Evolutionary conservation across 2,797 vertebrate genomes (phyloP), one percentile per base, ranked within the genome.

Genomic region (Pseudomugil tenellus): DNA sequence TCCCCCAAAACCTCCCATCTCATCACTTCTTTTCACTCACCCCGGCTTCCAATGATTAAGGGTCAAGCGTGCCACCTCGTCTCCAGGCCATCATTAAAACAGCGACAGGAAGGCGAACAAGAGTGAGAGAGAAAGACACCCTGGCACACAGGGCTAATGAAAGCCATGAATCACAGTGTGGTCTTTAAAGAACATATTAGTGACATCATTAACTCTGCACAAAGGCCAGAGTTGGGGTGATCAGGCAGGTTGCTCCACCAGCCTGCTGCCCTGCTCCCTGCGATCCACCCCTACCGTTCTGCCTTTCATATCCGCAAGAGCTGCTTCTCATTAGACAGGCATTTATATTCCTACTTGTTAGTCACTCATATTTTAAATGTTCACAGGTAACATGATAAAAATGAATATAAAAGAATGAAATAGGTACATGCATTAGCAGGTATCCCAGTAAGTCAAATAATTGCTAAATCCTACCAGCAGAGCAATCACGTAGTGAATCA

Each of bases 61-160:
- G 97, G 97, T 97, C 96, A 97, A 95, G 95, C 58, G 93, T 96
- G 95, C 96, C 96, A 96, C 96, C 97, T 96, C 95, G 95, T 98
- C 96, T 95, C 94, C 95, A 96, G 96, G 96, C 95, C 95, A 95
- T 98, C 96, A 98, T 96, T 97, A 96, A 95, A 96, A 83, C 84
- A 81, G 67, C 77, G 89, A 84, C 80, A 78, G 80, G 84, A 71
- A 84, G 72, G 79, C 89, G 80, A 86, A 68, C 70, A 72, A 78
- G 88, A 81, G 81, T 71, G 79, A 58, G 76, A 53, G 76, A 84
- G 87, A 88, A 76, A 87, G 86, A 91, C 83, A 90, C 85, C 80
- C 89, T 80, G 87, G 85, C 91, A 92, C 87, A 95, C 67, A 91
- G 93, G 92, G 93, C 95, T 98, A 98, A 98, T 98, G 97, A 98